Base-by-base conservation (phyloP, 64 coral and sea anemone species). In the Anthopleura sola region DNA sequence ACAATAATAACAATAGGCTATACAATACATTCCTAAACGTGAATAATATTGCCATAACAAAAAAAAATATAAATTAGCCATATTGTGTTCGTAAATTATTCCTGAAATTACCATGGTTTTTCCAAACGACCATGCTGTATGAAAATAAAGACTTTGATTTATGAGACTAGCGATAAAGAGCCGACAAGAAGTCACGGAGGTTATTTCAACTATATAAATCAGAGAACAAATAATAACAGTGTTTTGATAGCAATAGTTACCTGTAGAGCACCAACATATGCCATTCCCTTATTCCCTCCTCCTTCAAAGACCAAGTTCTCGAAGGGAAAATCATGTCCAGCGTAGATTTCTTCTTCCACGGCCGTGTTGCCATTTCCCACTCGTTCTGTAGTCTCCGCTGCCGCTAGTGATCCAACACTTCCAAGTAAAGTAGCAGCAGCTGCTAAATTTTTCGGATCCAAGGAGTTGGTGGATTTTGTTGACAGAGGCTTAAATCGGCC, bases 261-360 rank as follows among this genome's bases (percentile, higher is more conserved):
- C 97, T 99, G 90, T 32, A 99, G 86, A 0, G 82, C 97, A 66
- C 97, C 97, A 48, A 99, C 97, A 81, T 99, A 99, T 10, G 97
- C 97, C 97, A 99, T 99, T 75, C 97, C 97, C 76, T 99, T 99
- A 64, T 90, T 99, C 7, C 97, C 97, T 15, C 97, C 97, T 15
- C 97, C 97, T 90, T 99, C 97, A 78, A 99, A 99, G 53, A 99
- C 90, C 7, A 99, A 44, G 80, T 99, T 99, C 50, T 99, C 97
- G 76, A 99, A 99, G 46, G 85, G 93, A 78, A 97, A 97, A 1
- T 60, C 49, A 37, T 84, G 87, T 18, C 87, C 90, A 74, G 86
- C 55, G 20, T 97, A 97, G 3, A 87, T 11, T 4, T 92, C 94
- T 62, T 92, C 86, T 51, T 92, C 90, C 7, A 53, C 62, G 8